Conservation (phyloP, 1,140 invertebrate species). For the Maconellicoccus hirsutus region DNA sequence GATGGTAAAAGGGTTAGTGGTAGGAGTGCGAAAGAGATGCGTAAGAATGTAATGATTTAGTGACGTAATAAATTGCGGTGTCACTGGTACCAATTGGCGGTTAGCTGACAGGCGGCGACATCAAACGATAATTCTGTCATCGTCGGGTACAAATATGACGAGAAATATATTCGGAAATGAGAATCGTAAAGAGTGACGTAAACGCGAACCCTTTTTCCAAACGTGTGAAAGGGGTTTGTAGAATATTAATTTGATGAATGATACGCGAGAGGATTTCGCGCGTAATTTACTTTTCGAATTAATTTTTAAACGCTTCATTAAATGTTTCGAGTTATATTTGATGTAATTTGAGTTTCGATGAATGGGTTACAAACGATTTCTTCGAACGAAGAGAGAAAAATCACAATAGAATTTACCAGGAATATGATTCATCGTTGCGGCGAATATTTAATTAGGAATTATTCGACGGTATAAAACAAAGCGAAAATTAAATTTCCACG, state of each 20-base stretch:
- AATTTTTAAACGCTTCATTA: not conserved
- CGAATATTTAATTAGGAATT: not conserved
- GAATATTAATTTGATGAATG: not conserved
- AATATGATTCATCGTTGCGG: not conserved
- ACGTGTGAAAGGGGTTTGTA: not conserved
- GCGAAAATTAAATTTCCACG: too few species aligned
- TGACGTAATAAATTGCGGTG: constrained; percentile 14
- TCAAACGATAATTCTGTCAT: constrained; percentile 15
- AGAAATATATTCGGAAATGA: not conserved
- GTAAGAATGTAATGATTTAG: not conserved
- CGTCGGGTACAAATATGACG: constrained; percentile 16
- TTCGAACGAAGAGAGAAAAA: too few species aligned
- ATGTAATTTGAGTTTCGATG: not conserved
- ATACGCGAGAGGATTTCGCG: not conserved
- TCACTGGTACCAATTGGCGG: constrained; percentile 14
- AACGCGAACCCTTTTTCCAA: not conserved
- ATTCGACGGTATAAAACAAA: too few species aligned
- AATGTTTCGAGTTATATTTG: not conserved
- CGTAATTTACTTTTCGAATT: not conserved
- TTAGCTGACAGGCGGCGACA: not conserved
- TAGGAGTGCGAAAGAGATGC: too few species aligned
- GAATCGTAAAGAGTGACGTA: too few species aligned
- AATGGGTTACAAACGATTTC: not conserved
- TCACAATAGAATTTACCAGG: not conserved
- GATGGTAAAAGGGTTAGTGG: not conserved